These are phyloP conservation scores for Rhopalosiphum maidis DNA, from an alignment of 1,140 invertebrate genomes.

Conservation along the genomic window DNA sequence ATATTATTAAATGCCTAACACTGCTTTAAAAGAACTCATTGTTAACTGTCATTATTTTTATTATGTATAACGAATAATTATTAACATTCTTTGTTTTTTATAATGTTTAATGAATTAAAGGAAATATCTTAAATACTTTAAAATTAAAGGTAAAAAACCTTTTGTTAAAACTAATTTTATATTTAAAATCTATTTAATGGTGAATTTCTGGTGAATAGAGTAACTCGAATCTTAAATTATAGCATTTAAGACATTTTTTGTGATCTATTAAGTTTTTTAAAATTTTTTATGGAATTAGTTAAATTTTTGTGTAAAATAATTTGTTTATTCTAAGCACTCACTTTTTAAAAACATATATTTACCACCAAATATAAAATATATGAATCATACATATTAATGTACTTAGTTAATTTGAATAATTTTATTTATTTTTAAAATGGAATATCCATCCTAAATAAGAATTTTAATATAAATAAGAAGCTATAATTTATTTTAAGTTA, in stretches of 20 bases:
- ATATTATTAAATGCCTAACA: constrained; percentile 17
- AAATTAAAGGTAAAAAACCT: not conserved
- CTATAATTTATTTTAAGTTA: not conserved
- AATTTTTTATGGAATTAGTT: not conserved
- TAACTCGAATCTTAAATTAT: not conserved
- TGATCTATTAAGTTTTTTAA: not conserved
- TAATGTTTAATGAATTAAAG: not conserved
- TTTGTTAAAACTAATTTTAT: not conserved
- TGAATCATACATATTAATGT: not conserved
- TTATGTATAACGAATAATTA: not conserved
- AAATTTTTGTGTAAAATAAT: not conserved
- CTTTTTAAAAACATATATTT: not conserved
- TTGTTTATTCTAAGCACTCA: not conserved
- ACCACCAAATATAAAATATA: not conserved
- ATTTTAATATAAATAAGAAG: not conserved
- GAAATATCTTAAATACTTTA: not conserved
- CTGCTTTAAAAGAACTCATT: not conserved
- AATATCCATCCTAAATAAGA: not conserved
- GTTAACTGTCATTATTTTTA: constrained; percentile 2
- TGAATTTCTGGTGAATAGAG: not conserved
- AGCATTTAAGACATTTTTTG: not conserved
- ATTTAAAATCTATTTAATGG: not conserved
- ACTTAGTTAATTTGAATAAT: not conserved
- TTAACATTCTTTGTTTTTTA: constrained; percentile 2
- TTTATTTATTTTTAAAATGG: not conserved